phyloP scores from a whole-genome alignment of 2,888 invertebrate species.

The Nasonovia ribisnigri region DNA sequence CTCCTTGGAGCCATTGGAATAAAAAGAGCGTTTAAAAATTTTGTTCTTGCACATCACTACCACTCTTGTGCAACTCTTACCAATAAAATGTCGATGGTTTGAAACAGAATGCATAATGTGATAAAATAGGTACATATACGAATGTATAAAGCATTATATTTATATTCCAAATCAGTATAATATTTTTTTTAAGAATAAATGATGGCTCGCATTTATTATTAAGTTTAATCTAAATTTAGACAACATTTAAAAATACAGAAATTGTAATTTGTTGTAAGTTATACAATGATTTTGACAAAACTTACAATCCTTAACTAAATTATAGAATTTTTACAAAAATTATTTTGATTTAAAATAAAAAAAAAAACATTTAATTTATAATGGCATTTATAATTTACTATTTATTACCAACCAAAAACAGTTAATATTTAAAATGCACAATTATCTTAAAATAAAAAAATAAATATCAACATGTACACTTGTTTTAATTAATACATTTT shows the following conservation, averaged over 20 bases:
- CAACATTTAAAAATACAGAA: not conserved
- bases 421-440: not conserved
- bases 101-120: slow-evolving; percentile 33
- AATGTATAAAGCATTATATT: not conserved
- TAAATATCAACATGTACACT: not conserved
- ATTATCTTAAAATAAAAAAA: not conserved
- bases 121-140: slow-evolving; percentile 5
- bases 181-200: not conserved
- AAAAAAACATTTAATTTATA: not conserved
- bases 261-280: not conserved
- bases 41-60: slow-evolving; percentile 33
- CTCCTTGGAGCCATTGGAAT: slow-evolving; percentile 49
- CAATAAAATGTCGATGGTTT: not conserved
- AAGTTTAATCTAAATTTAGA: not conserved
- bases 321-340: not conserved
- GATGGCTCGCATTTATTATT: not conserved
- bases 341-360: not conserved
- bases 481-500: not conserved
- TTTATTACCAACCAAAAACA: not conserved
- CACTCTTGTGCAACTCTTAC: not conserved
- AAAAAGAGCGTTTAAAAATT: slow-evolving; percentile 61
- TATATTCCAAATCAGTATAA: not conserved
- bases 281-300: not conserved
- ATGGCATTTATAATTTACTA: not conserved
- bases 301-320: not conserved